Evolutionary conservation across 2,113 vertebrate genomes (phyloP), one percentile per base, ranked within the genome.

Genomic region (Chinchilla lanigera): DNA sequence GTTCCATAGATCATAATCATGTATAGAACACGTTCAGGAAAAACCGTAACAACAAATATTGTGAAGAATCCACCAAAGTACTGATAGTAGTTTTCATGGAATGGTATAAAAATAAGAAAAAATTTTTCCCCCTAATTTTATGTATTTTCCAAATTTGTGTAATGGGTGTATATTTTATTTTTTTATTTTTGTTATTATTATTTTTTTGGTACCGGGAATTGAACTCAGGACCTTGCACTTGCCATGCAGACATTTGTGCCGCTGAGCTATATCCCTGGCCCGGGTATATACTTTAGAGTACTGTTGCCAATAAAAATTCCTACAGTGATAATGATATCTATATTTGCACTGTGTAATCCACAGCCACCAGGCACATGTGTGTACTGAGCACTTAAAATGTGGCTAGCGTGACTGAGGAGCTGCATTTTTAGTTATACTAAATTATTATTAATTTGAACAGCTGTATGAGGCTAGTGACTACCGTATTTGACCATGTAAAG

Each of bases 41-140:
- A 88, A 82, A 44, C 10, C 63, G 5, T 7, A 54, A 35, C 2
- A 24, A n/a, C 5, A 69, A 83, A 63, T 2, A 60, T 33, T 54
- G n/a, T 65, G 35, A 94, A 87, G 50, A 88, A 94, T 28, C 54
- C 75, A 26, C 50, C 52, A 35, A 56, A 94, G 89, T 89, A 89
- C n/a, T 67, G 63, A 47, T 85, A 78, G 56, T 41, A 11, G 4
- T 86, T 95, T 97, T 82, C 67, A 63, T 1, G 87, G 41, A 26
- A 8, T 83, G 33, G 35, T 81, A 38, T n/a, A 17, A 50, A 88
- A 94, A 38, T 84, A 84, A 81, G 22, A 63, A 71, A 58, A 13
- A 58, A 86, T 91, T 96, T 20, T 85, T 92, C 95, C 91, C 65
- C 17, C 41, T 94, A n/a, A 69, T 90, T 65, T 41, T 94, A 44